These are phyloP conservation scores for Gulo gulo DNA, from an alignment of 2,113 vertebrate genomes.

Conservation along the genomic window DNA sequence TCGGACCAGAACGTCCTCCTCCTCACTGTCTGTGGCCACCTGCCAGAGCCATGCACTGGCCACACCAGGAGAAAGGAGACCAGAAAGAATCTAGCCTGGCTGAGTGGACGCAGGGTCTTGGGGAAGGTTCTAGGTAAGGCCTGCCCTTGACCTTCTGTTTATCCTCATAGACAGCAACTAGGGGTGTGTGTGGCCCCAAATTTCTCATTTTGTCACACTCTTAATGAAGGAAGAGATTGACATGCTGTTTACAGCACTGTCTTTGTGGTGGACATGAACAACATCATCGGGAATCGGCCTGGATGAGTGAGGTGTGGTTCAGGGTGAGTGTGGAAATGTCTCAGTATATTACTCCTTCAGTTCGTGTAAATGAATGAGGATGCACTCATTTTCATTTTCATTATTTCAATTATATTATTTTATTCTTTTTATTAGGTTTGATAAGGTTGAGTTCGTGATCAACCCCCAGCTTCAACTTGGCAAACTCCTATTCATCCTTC, in stretches of 20 bases:
- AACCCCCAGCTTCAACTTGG: not conserved
- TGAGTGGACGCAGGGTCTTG: not conserved
- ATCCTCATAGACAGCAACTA: conserved; percentile 75
- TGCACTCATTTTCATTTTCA: not conserved
- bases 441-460: not conserved
- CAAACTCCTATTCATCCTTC: not conserved
- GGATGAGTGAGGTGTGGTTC: conserved; percentile 70
- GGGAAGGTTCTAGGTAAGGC: not conserved
- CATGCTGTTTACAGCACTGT: conserved; percentile 81
- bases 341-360: not conserved
- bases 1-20: not conserved
- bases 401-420: not conserved
- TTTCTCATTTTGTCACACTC: conserved; percentile 84
- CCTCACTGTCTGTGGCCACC: not conserved
- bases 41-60: not conserved
- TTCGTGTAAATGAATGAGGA: not conserved
- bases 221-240: conserved; percentile 82
- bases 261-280: conserved; percentile 82
- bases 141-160: not conserved
- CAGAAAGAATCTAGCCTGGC: not conserved
- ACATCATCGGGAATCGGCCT: conserved; percentile 74
- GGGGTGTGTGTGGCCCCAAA: conserved; percentile 77
- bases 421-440: not conserved
- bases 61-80: not conserved
- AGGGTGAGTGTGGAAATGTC: not conserved